Base-by-base conservation (phyloP, 2,113 vertebrate species). In the Pituophis catenifer region DNA sequence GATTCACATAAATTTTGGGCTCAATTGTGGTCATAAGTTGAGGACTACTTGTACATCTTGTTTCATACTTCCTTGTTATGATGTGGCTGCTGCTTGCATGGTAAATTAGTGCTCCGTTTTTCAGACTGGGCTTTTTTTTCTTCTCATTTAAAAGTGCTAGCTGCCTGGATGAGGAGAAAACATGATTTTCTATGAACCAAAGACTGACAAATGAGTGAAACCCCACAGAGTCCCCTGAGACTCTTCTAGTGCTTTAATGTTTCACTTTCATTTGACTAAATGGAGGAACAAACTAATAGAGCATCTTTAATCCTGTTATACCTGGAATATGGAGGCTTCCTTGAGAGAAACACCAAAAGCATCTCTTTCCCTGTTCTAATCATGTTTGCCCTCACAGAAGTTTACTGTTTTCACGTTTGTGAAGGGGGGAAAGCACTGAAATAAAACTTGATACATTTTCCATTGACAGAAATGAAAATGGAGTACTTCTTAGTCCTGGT, bases 131-230 rank as follows among this genome's bases (percentile, higher is more conserved):
- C 5, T 17, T 62, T 75, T 89, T 59, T 8, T 59, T 1, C 48
- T 55, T 29, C 87, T 86, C 21, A 65, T 93, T 87, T 90, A 87
- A 90, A 90, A 86, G 86, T 50, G 62, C 86, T 90, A 55, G 38
- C 81, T 92, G 75, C 81, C 81, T 1, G 38, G 58, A 85, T 58
- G 75, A 90, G 57, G 17, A 92, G 26, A 86, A 93, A 65, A 86
- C 86, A 90, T 93, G 75, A 54, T 23, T 90, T 90, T 90, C 62
- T 54, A 65, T 87, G 57, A 90, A 62, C 86, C 24, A 44, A 85
- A 86, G 48, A 87, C 13, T 44, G 52, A 86, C 55, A 33, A 23
- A 21, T 87, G 54, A 90, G 75, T 86, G 8, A 52, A 90, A 6
- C 11, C 75, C 33, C 26, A 50, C 38, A 57, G 50, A 55, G 7